Base-by-base conservation (phyloP, 2,113 vertebrate genomes). In the cat (Felis catus) region DNA sequence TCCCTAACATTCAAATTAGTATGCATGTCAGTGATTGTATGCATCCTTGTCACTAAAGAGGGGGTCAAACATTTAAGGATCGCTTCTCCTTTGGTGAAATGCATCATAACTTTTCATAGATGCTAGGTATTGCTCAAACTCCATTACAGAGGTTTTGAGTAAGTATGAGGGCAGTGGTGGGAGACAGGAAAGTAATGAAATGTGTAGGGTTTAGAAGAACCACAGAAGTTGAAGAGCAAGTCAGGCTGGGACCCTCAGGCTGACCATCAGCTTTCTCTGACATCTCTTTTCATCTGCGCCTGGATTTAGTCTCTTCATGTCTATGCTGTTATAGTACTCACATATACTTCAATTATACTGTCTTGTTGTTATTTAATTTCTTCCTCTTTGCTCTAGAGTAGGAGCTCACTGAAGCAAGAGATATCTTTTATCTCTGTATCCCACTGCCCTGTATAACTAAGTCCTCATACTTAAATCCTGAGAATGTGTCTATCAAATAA, bases 401-500 rank as follows among this genome's bases (percentile, higher is more conserved):
- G 36, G 10, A 94, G 19, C 7, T 83, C 21, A 87, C 5, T 61
- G 41, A 41, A 19, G 8, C 48, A 91, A 55, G 27, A 41, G 15
- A 7, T 31, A 29, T 39, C 61, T 61, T 91, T 39, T 76, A 41
- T n/a, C 61, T 4, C 6, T 51, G 0, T 58, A 48, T 86, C 7
- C 33, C 27, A 51, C 19, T 21, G 19, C 55, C 55, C 55, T 58
- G 7, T 21, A 58, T 58, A 58, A 19, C 1, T 74, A 73, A 73
- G 14, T 61, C 19, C 36, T 78, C 7, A 65, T 1, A 73, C 33
- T 55, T 78, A 70, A 12, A 61, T 76, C 19, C 25, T 71, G 39
- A 76, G 45, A 89, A 82, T 61, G 78, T 80, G 36, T 82, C 41
- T 89, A 16, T 3, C 58, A 11, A 70, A 58, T 92, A 70, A 70